Evolutionary conservation across 2,797 vertebrate genomes (phyloP).

Genomic region (Falco biarmicus): DNA sequence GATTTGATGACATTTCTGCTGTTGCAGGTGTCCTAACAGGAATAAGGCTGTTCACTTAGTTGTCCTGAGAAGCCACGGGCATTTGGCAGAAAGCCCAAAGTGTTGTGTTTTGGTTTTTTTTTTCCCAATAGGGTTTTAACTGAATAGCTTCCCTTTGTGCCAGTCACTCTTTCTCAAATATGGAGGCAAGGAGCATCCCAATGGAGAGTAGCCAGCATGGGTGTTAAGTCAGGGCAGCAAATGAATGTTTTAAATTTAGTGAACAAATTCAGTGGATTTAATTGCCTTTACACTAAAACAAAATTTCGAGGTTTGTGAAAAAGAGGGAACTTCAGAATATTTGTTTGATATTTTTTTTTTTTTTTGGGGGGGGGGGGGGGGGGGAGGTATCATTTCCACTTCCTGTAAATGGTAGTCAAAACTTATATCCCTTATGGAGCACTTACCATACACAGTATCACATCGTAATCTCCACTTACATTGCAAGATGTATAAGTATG

Average conservation of each 20-base stretch:
- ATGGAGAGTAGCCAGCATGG: not conserved
- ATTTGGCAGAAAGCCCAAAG: not conserved
- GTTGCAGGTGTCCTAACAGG: conserved; percentile 33
- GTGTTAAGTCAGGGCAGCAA: not conserved
- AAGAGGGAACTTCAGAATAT: not conserved
- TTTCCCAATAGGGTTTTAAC: not conserved
- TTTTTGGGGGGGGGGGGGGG: not conserved
- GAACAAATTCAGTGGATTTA: not conserved
- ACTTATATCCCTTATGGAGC: not conserved
- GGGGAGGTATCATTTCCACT: not conserved
- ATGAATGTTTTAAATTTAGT: not conserved
- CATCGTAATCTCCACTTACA: not conserved
- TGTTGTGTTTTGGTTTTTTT: not conserved
- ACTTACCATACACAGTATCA: not conserved
- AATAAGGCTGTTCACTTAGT: conserved; percentile 22
- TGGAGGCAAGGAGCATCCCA: not conserved
- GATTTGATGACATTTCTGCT: conserved; percentile 35
- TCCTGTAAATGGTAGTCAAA: not conserved
- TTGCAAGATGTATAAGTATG: not conserved
- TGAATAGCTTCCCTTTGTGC: not conserved
- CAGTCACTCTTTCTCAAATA: not conserved
- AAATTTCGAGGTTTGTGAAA: not conserved
- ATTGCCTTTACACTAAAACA: not conserved
- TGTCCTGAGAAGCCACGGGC: not conserved
- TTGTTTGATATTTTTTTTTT: not conserved